Evolutionary conservation across 1,140 invertebrate species (phyloP).

Genomic region (Neelides sp.): DNA sequence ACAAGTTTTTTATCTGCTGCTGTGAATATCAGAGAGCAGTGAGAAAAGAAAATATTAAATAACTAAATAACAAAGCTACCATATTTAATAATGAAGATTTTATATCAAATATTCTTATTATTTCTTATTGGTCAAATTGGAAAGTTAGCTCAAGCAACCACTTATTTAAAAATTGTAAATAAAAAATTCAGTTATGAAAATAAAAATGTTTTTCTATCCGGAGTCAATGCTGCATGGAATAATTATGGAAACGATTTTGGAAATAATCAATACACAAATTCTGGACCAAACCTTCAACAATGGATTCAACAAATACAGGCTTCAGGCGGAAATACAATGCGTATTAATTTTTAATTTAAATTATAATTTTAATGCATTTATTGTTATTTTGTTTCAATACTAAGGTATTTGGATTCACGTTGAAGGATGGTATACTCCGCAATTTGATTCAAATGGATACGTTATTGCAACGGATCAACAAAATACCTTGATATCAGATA

Average conservation of each 20-base stretch:
- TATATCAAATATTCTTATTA: too few relatives aligned
- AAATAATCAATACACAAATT: constrained; percentile 34
- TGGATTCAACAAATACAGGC: constrained; percentile 33
- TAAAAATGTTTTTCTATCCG: constrained; percentile 36
- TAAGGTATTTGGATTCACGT: constrained; percentile 38
- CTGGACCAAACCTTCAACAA: constrained; percentile 30
- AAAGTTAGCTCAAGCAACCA: too few relatives aligned
- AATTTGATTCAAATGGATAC: constrained; percentile 21
- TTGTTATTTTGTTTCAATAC: not conserved
- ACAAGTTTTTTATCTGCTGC: too few relatives aligned
- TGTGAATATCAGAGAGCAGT: too few relatives aligned
- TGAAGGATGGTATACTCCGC: constrained; percentile 34
- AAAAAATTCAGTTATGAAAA: not conserved
- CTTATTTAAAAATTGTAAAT: too few relatives aligned
- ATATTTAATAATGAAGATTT: too few relatives aligned
- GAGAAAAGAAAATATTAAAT: too few relatives aligned
- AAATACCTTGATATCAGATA: constrained; percentile 20
- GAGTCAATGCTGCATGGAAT: constrained; percentile 37
- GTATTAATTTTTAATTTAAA: constrained; percentile 31
- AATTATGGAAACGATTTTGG: constrained; percentile 33
- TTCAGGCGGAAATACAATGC: constrained; percentile 36
- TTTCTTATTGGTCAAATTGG: too few relatives aligned
- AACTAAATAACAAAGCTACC: too few relatives aligned
- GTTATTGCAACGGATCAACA: constrained; percentile 19
- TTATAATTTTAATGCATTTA: not conserved